These are phyloP conservation scores for Thereva nobilitata DNA, from an alignment of 2,888 invertebrate species.

Conservation along the genomic window DNA sequence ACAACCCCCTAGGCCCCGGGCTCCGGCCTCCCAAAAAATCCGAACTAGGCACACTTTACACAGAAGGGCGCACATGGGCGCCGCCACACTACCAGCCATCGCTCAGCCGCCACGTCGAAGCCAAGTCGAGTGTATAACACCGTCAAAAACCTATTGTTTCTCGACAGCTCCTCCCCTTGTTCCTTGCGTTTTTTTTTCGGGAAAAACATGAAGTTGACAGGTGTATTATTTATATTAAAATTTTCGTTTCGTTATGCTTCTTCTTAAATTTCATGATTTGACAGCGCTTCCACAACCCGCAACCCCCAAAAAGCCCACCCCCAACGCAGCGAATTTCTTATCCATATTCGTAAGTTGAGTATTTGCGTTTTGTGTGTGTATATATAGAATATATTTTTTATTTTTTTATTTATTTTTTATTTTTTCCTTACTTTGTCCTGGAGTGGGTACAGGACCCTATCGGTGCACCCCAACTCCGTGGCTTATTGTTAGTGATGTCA, in stretches of 20 bases:
- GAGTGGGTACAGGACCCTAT: not conserved
- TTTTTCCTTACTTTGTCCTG: too few relatives aligned
- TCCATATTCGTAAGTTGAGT: not conserved
- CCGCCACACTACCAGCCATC: constrained; percentile 1
- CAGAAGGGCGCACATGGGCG: too few relatives aligned
- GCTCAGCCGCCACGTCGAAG: not conserved
- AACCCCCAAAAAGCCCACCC: too few relatives aligned
- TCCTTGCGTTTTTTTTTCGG: not conserved
- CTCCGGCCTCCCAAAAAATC: too few relatives aligned
- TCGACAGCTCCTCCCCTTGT: constrained; percentile 20
- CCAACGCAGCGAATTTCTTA: constrained; percentile 6
- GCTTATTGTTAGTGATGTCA: constrained; percentile 1
- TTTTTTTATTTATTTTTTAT: too few relatives aligned
- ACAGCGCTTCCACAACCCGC: not conserved
- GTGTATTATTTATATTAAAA: constrained; percentile 43
- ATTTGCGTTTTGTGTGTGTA: too few relatives aligned
- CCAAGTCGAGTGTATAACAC: constrained; percentile 8
- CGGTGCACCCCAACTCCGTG: not conserved
- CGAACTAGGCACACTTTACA: too few relatives aligned
- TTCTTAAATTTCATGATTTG: constrained; percentile 23
- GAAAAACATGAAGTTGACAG: constrained; percentile 40
- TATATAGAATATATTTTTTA: too few relatives aligned
- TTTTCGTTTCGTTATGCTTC: constrained; percentile 23
- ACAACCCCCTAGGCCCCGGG: too few relatives aligned
- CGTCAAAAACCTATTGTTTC: constrained; percentile 33